phyloP scores from a whole-genome alignment of 2,113 vertebrate species.

The Polypterus bichir region DNA sequence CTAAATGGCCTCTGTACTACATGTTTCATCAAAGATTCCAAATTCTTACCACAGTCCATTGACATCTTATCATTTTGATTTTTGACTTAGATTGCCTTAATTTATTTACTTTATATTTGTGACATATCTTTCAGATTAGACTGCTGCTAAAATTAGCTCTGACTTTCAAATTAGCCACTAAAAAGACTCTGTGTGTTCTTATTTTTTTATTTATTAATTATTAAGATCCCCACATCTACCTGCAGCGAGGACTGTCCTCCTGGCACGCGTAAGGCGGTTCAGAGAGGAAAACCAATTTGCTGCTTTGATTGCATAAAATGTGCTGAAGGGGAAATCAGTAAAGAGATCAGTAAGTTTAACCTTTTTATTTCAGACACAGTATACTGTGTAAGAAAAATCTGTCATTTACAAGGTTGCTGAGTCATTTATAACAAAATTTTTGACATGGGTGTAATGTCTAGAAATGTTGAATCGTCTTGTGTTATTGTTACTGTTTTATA shows the following conservation, averaged over 20 bases:
- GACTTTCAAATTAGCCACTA: too few relatives aligned
- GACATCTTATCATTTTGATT: too few relatives aligned
- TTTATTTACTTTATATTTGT: too few relatives aligned
- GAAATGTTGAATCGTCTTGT: too few relatives aligned
- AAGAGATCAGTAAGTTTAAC: slow-evolving; percentile 14
- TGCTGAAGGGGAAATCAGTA: slow-evolving; percentile 23
- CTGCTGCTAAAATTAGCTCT: too few relatives aligned
- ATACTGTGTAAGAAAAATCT: not conserved
- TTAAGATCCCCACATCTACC: slow-evolving; percentile 15
- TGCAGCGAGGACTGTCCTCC: slow-evolving; percentile 20
- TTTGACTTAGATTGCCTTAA: too few relatives aligned
- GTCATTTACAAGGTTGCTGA: not conserved
- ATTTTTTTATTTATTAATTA: not conserved
- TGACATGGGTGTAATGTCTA: not conserved
- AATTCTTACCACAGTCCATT: too few relatives aligned
- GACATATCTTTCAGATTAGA: too few relatives aligned
- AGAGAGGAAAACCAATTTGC: slow-evolving; percentile 20
- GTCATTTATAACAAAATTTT: not conserved
- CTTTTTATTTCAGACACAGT: not conserved
- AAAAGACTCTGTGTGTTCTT: too few relatives aligned
- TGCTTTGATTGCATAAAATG: slow-evolving; percentile 22
- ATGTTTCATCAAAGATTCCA: too few relatives aligned
- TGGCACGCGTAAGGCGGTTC: slow-evolving; percentile 17
- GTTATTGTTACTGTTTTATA: too few relatives aligned
- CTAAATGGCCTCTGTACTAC: too few relatives aligned